Evolutionary conservation across 1,140 invertebrate species (phyloP).

Genomic region (Agraylea sexmaculata): DNA sequence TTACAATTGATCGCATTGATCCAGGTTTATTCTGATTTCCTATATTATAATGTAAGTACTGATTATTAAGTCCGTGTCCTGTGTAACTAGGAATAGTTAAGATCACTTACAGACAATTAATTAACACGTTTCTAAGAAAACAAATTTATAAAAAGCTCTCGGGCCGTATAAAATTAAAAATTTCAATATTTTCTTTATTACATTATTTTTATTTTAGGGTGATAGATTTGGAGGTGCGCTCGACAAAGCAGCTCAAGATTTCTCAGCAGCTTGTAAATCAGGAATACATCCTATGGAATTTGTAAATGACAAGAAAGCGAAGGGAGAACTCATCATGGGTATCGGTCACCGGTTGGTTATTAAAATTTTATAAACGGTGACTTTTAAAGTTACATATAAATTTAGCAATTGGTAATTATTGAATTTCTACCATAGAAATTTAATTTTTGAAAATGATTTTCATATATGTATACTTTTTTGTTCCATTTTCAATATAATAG

Average conservation of each 20-base stretch:
- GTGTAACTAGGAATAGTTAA: too few species aligned
- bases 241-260: constrained; percentile 91
- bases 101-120: too few species aligned
- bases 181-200: background rate
- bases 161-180: background rate
- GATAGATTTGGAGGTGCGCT: constrained; percentile 97
- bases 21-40: background rate
- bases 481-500: too few species aligned
- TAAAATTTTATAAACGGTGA: too few species aligned
- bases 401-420: too few species aligned
- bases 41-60: background rate
- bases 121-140: too few species aligned
- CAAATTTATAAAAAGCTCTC: background rate
- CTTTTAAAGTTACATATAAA: too few species aligned
- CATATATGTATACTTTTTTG: too few species aligned
- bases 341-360: constrained; percentile 68
- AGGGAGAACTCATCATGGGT: constrained; percentile 97
- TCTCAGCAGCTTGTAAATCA: constrained; percentile 89
- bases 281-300: constrained; percentile 96
- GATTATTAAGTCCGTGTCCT: background rate
- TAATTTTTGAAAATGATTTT: too few species aligned
- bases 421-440: too few species aligned
- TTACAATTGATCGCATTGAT: background rate
- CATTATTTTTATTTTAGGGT: constrained; percentile 48
- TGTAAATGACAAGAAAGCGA: constrained; percentile 94